Evolutionary conservation across 2,888 invertebrate species (phyloP).

Genomic region (Dynastes maya): DNA sequence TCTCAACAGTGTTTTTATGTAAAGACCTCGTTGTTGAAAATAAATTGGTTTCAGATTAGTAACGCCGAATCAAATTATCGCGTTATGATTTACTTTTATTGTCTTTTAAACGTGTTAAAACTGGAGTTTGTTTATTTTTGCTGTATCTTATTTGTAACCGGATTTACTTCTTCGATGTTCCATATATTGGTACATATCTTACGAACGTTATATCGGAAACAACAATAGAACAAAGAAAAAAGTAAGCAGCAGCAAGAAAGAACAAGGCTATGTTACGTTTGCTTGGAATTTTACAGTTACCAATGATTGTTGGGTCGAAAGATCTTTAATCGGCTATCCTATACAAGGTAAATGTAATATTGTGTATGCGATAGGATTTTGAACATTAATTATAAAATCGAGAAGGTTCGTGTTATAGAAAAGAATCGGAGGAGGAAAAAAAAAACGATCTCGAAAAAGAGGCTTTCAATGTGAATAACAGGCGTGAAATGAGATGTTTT

Average conservation of each 20-base stretch:
- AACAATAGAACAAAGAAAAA: slow-evolving; percentile 7
- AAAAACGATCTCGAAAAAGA: slow-evolving; percentile 58
- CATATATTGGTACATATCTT: too few relatives aligned
- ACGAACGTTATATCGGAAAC: slow-evolving; percentile 5
- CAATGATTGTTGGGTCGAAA: slow-evolving; percentile 29
- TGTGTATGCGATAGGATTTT: slow-evolving; percentile 43
- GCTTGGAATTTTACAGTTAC: slow-evolving; percentile 37
- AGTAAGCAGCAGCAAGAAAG: slow-evolving; percentile 14
- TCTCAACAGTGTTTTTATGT: slow-evolving; percentile 14
- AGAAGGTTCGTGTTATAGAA: slow-evolving; percentile 18
- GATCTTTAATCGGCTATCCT: slow-evolving; percentile 34
- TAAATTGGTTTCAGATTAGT: slow-evolving; percentile 38
- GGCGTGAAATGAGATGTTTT: slow-evolving; percentile 67
- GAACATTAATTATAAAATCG: slow-evolving; percentile 54
- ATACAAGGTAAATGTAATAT: slow-evolving; percentile 41
- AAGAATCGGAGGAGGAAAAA: slow-evolving; percentile 54
- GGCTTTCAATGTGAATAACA: slow-evolving; percentile 65
- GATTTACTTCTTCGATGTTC: slow-evolving; percentile 1
- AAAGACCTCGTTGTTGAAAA: slow-evolving; percentile 35
- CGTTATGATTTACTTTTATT: slow-evolving; percentile 24
- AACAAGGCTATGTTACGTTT: slow-evolving; percentile 7
- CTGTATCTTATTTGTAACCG: slow-evolving; percentile 17
- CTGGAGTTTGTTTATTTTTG: background rate
- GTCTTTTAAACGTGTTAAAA: slow-evolving; percentile 32
- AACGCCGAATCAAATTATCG: slow-evolving; percentile 41